phyloP scores from a whole-genome alignment of 2,797 vertebrate genomes.

The Ptychadena robeensis region DNA sequence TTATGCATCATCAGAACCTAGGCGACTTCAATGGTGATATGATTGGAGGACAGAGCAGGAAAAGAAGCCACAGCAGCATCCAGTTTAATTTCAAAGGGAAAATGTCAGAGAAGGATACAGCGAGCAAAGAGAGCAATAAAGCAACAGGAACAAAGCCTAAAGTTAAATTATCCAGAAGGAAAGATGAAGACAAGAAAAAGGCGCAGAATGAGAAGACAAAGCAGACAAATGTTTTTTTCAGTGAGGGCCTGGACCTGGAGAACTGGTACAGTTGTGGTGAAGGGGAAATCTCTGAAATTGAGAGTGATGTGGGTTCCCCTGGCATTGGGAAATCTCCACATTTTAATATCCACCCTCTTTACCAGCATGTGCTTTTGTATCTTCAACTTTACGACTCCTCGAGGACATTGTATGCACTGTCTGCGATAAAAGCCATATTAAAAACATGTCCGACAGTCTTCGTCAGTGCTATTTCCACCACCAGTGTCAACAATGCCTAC shows the following conservation, averaged over 20 bases:
- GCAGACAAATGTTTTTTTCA: constrained; percentile 92
- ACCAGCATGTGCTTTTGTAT: constrained; percentile 95
- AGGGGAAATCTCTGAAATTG: constrained; percentile 97
- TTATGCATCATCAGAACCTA: constrained; percentile 80
- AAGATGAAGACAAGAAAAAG: constrained; percentile 89
- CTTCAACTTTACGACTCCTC: constrained; percentile 98
- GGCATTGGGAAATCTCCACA: constrained; percentile 80
- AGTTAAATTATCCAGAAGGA: constrained; percentile 86
- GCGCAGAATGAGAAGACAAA: constrained; percentile 83
- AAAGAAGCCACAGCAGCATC: constrained; percentile 93
- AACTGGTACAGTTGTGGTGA: constrained; percentile 99
- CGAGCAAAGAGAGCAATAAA: constrained; percentile 77
- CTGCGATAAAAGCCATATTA: constrained; percentile 92
- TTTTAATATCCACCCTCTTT: constrained; percentile 95
- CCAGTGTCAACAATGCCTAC: constrained; percentile 95
- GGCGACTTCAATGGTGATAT: constrained; percentile 76
- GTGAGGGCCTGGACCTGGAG: constrained; percentile 95
- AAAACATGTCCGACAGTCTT: constrained; percentile 91
- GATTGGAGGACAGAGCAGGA: constrained; percentile 81
- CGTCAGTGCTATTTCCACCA: constrained; percentile 95
- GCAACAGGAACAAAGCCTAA: constrained; percentile 94
- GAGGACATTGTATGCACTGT: constrained; percentile 90
- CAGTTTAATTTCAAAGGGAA: constrained; percentile 95
- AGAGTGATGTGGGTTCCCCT: constrained; percentile 93
- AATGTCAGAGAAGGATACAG: constrained; percentile 87